Percentiles rank a stretch among this genome's conserved stretches.
phyloP scores from a whole-genome alignment of 1,140 invertebrate genomes.

The Rhysida immarginata region DNA sequence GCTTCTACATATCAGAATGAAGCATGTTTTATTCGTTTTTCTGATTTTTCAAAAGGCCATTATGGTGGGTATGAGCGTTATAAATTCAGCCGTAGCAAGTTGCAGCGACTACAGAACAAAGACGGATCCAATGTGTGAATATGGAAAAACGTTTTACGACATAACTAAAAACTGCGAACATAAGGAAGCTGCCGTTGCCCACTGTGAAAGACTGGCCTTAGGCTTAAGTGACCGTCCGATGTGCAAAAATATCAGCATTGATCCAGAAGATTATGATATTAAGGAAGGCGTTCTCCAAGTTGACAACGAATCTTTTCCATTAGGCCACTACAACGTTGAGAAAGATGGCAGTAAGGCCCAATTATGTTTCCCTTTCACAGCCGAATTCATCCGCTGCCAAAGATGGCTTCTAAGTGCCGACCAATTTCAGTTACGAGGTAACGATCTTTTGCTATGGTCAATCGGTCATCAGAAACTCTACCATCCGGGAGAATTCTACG shows the following conservation, averaged over 20 bases:
- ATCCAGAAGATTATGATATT: not conserved
- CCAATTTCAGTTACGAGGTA: not conserved
- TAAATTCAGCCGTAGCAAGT: too few relatives aligned
- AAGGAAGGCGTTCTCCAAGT: too few relatives aligned
- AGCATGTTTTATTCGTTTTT: too few relatives aligned
- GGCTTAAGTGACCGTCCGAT: not conserved
- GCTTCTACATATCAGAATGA: too few relatives aligned
- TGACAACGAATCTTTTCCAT: not conserved
- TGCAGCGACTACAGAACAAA: too few relatives aligned
- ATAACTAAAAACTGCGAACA: too few relatives aligned
- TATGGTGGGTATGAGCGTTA: too few relatives aligned
- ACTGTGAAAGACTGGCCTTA: too few relatives aligned
- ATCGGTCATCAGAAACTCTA: not conserved
- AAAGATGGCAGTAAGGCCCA: not conserved
- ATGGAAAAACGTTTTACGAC: too few relatives aligned
- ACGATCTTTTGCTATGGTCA: not conserved
- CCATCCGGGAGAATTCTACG: not conserved
- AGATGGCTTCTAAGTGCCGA: not conserved
- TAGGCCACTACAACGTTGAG: not conserved
- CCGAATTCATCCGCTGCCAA: not conserved
- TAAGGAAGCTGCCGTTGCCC: too few relatives aligned
- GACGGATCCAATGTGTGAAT: too few relatives aligned
- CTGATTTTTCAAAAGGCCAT: too few relatives aligned
- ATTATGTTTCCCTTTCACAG: not conserved
- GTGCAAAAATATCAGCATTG: not conserved